Base-by-base conservation (phyloP, 2,797 vertebrate genomes). In the Acanthis flammea region DNA sequence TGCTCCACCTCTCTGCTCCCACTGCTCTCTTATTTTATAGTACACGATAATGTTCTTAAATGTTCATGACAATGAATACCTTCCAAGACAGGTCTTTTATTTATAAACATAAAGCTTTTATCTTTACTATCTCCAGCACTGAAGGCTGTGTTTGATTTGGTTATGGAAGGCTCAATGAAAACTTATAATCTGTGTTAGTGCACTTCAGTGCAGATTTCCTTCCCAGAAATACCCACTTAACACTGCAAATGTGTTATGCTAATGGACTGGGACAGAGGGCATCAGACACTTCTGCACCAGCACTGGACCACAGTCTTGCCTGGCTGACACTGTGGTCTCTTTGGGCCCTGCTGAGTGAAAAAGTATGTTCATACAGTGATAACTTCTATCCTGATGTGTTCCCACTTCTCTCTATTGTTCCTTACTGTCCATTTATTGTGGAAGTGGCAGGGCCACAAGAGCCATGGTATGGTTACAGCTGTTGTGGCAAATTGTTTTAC, bases 21-120 rank as follows among this genome's bases (percentile, higher is more conserved):
- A 94, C 90, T 60, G 33, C 41, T 84, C 88, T 76, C 61, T 84
- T 83, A 96, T 88, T 96, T 88, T 93, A 91, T 76, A 90, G 62
- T 35, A 91, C 6, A 45, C 76, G 39, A 77, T 30, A 61, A 76
- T 39, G 57, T 88, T 96, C 91, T 92, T 44, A 85, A 93, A 86
- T 22, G 11, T 47, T 95, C 96, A 96, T 88, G 48, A 82, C 37
- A 50, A 37, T 68, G 6, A 96, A 86, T 92, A 90, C 44, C 55
- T 97, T 93, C 39, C 70, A 88, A 72, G 42, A 48, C 81, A 80
- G 83, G 66, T 92, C 27, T 89, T 96, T 94, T 82, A 39, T 86
- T 90, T 92, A 89, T 72, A 96, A 60, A 88, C 12, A 65, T 31
- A 79, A 48, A 86, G 33, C 55, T 96, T 95, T 96, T 89, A 78